These are phyloP conservation scores for Anhinga anhinga DNA, from an alignment of 2,113 vertebrate species.

Conservation along the genomic window DNA sequence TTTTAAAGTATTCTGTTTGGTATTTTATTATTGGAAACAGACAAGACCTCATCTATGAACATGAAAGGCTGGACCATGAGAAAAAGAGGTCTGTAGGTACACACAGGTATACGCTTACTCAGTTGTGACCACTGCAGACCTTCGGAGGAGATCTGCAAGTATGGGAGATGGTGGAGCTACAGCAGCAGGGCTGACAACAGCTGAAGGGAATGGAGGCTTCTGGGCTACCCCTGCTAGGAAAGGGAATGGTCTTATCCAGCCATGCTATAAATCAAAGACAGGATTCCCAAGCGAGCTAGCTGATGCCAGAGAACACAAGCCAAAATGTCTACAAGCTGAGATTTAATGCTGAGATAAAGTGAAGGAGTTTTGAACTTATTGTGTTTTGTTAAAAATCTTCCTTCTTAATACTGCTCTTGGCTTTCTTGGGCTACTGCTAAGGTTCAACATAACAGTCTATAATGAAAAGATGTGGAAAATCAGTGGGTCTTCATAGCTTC, in stretches of 20 bases:
- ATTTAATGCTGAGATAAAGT: neutral
- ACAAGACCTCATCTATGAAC: neutral
- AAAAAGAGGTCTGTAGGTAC: neutral
- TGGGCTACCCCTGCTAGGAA: neutral
- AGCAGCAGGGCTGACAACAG: neutral
- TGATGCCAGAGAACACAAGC: neutral
- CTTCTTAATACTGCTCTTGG: neutral
- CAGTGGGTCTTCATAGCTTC: neutral
- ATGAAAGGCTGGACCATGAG: neutral
- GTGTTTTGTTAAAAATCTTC: neutral
- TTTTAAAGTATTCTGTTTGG: neutral
- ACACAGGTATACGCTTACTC: neutral
- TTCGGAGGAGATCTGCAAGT: neutral
- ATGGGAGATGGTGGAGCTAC: neutral
- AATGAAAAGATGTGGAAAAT: neutral
- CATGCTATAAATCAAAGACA: neutral
- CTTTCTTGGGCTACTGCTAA: neutral
- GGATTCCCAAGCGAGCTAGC: neutral
- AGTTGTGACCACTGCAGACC: neutral
- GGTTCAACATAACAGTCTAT: neutral
- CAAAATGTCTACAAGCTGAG: neutral
- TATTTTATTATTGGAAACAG: neutral
- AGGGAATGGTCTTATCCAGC: neutral
- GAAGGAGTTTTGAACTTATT: neutral
- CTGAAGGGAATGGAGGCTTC: neutral